These are phyloP conservation scores for Chloroceryle aenea DNA, from an alignment of 2,113 vertebrate species.

Conservation along the genomic window DNA sequence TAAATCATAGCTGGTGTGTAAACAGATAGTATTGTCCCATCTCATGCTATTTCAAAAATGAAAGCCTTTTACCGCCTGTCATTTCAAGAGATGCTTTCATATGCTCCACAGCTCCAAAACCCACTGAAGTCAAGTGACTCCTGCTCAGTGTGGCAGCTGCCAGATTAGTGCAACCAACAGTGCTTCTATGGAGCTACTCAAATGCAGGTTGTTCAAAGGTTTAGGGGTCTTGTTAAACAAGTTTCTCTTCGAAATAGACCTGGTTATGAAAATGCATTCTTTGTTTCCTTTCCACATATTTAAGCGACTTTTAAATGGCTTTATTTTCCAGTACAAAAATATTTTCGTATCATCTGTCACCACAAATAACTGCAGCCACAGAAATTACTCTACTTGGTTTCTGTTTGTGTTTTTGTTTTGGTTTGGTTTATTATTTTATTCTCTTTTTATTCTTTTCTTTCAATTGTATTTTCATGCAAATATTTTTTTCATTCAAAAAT, in stretches of 20 bases:
- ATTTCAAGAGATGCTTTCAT: neutral
- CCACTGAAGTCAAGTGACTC: neutral
- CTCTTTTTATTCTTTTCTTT: neutral
- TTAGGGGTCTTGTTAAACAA: neutral
- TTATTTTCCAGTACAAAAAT: neutral
- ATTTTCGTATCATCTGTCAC: neutral
- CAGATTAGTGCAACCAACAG: neutral
- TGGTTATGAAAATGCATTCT: neutral
- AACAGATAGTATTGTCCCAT: neutral
- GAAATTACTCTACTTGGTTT: neutral
- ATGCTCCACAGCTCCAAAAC: neutral
- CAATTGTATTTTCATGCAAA: neutral
- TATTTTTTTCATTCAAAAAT: neutral
- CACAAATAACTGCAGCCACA: neutral
- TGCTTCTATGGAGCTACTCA: neutral
- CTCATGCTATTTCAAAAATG: neutral
- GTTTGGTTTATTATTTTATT: neutral
- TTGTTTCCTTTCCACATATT: neutral
- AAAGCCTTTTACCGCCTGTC: neutral
- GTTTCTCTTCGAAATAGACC: neutral
- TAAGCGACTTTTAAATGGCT: neutral
- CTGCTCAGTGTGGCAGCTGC: neutral
- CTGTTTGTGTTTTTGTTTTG: neutral
- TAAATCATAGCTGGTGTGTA: neutral
- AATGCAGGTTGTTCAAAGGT: neutral